Evolutionary conservation across 2,888 invertebrate genomes (phyloP), one percentile per base, ranked within the genome.

Genomic region (Tupiocoris notatus): DNA sequence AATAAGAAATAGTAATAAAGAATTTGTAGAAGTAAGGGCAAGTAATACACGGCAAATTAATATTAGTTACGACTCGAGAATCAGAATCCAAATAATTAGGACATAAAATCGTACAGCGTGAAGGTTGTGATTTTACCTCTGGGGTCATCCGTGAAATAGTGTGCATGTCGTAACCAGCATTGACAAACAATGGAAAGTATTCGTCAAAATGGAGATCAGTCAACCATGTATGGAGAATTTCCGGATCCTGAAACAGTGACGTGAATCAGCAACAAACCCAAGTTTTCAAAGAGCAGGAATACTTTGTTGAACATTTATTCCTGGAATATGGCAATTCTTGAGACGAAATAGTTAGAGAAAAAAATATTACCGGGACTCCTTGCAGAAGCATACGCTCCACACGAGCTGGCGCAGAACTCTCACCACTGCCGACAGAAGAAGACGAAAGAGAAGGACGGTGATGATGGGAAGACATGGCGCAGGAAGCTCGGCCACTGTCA

Each of bases 81-180:
- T n/a, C n/a, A n/a, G n/a, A n/a, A n/a, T n/a, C n/a, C n/a, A n/a
- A n/a, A n/a, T n/a, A n/a, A n/a, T n/a, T n/a, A n/a, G n/a, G n/a
- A n/a, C n/a, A n/a, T n/a, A n/a, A n/a, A n/a, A n/a, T n/a, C n/a
- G n/a, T n/a, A n/a, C n/a, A n/a, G n/a, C n/a, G n/a, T n/a, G n/a
- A n/a, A n/a, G n/a, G n/a, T n/a, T n/a, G n/a, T n/a, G n/a, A n/a
- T n/a, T n/a, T 80, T 81, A 87, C 96, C 86, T 98, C 98, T 0
- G 99, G 98, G 16, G 98, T 99, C 96, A 98, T 98, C 81, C 97
- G 89, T n/a, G 97, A 94, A 82, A 98, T 95, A 0, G 98, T 98
- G 23, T 96, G 93, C 86, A 99, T 90, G 86, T 99, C 98, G 84
- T 99, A 99, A 56, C 98, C 98, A 16, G 98, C 96, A 59, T 93